Evolutionary conservation across 2,113 vertebrate species (phyloP).

Genomic region (Proteles cristata): DNA sequence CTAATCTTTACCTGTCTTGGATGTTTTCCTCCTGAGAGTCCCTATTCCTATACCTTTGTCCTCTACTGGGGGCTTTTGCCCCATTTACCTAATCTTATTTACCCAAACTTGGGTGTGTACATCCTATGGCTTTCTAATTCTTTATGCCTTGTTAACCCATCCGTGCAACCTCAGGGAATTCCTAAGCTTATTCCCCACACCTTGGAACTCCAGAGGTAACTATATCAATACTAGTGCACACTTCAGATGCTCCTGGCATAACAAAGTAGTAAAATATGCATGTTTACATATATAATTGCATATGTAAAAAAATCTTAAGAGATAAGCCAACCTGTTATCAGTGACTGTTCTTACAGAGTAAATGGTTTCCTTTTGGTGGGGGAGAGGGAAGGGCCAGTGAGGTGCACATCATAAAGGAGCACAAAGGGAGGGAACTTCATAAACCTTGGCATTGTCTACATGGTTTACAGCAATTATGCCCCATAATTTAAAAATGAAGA

Average conservation of each 20-base stretch:
- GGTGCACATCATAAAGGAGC: background rate
- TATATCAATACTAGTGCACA: background rate
- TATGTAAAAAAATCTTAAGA: background rate
- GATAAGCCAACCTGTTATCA: background rate
- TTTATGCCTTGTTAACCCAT: too few relatives aligned
- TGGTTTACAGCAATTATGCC: background rate
- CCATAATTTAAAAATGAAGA: background rate
- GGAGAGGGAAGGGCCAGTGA: background rate
- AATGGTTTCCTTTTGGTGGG: accelerated
- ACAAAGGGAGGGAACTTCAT: background rate
- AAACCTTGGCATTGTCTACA: background rate
- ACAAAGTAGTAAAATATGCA: background rate
- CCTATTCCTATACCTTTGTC: too few relatives aligned
- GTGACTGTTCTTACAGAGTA: too few relatives aligned
- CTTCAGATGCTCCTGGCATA: background rate
- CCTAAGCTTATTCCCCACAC: background rate
- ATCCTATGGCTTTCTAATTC: too few relatives aligned
- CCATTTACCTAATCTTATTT: too few relatives aligned
- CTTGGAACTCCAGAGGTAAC: background rate
- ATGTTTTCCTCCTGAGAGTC: too few relatives aligned
- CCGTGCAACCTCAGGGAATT: too few relatives aligned
- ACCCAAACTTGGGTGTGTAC: too few relatives aligned
- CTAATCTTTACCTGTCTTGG: too few relatives aligned
- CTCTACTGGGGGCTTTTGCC: too few relatives aligned
- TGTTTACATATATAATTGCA: background rate